These are phyloP conservation scores for Melanotus villosus DNA, from an alignment of 2,888 invertebrate genomes.

Conservation along the genomic window DNA sequence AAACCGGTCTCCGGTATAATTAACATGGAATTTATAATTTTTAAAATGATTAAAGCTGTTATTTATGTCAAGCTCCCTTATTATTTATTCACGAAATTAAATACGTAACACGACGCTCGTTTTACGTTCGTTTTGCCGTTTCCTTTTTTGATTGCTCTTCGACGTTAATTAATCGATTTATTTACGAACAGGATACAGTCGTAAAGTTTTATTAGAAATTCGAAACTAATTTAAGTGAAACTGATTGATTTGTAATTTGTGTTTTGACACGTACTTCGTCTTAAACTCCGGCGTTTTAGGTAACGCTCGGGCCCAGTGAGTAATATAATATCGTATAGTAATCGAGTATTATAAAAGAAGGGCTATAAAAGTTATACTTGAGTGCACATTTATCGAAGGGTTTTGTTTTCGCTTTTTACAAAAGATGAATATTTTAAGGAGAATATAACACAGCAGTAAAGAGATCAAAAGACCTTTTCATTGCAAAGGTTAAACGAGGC, in stretches of 20 bases:
- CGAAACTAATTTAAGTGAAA: conserved; percentile 26
- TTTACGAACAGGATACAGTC: conserved; percentile 30
- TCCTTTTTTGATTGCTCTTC: conserved; percentile 19
- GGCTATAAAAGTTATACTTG: neutral
- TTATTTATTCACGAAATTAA: conserved; percentile 32
- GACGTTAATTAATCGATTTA: conserved; percentile 31
- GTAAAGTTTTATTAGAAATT: conserved; percentile 28
- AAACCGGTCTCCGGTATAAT: conserved; percentile 33
- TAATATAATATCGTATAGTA: conserved; percentile 1
- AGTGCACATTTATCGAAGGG: conserved; percentile 7
- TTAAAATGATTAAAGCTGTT: conserved; percentile 28
- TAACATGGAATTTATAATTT: conserved; percentile 31
- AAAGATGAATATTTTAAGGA: conserved; percentile 15
- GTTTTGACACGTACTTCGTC: conserved; percentile 32
- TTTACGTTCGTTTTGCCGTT: conserved; percentile 18
- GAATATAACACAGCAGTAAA: conserved; percentile 38
- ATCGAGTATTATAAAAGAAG: neutral
- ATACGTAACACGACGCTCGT: conserved; percentile 23
- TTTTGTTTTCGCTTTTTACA: conserved; percentile 19
- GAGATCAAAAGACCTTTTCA: conserved; percentile 43
- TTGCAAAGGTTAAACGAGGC: conserved; percentile 41
- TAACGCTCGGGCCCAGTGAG: conserved; percentile 8
- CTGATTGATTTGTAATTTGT: conserved; percentile 37
- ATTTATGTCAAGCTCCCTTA: conserved; percentile 28
- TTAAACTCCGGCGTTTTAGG: conserved; percentile 25